Evolutionary conservation across 1,140 invertebrate genomes (phyloP).

Genomic region (Meteorus sp.): DNA sequence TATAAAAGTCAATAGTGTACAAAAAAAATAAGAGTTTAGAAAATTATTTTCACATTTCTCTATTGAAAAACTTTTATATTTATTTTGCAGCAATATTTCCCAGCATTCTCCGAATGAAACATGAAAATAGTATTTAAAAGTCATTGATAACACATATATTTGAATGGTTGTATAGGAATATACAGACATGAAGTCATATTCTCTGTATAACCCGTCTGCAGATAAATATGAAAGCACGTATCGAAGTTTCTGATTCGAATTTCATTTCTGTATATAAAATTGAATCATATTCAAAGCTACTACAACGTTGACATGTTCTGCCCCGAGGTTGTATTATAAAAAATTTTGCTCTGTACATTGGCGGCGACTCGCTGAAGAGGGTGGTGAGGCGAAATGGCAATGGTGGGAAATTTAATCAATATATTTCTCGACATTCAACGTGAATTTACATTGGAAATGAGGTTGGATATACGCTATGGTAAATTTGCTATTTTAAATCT

Average conservation of each 20-base stretch:
- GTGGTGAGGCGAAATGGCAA: too few relatives aligned
- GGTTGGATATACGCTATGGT: too few relatives aligned
- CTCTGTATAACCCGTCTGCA: background rate
- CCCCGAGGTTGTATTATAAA: background rate
- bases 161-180: background rate
- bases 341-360: background rate
- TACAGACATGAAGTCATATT: background rate
- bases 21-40: background rate
- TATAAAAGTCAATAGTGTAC: slow-evolving; percentile 7
- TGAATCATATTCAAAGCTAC: background rate
- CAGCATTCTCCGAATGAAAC: too few relatives aligned
- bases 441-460: too few relatives aligned
- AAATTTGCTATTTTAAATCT: too few relatives aligned
- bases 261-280: slow-evolving; percentile 18
- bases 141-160: background rate
- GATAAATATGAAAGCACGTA: slow-evolving; percentile 1
- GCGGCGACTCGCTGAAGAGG: too few relatives aligned
- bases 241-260: slow-evolving; percentile 8
- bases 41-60: background rate
- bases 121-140: background rate
- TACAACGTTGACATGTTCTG: background rate
- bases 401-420: too few relatives aligned
- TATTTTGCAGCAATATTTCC: too few relatives aligned
- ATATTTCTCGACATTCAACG: too few relatives aligned
- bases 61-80: too few relatives aligned